Evolutionary conservation across 1,140 invertebrate species (phyloP), one percentile per base, ranked within the genome.

Genomic region (Lasaia peninsularis): DNA sequence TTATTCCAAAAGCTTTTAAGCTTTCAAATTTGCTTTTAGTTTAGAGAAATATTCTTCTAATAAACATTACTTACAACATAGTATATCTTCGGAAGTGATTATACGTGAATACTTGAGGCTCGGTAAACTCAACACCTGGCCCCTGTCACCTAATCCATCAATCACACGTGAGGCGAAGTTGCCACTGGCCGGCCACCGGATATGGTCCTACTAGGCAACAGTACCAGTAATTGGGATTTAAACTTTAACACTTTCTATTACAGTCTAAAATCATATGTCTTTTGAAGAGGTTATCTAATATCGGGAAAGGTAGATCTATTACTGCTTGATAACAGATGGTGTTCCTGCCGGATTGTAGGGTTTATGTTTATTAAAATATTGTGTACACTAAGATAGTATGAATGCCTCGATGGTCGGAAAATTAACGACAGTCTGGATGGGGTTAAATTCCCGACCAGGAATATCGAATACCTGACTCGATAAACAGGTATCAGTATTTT

Each of bases 81-180:
- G 40, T 48, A 48, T 20, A 48, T 44, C 40, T 44, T 44, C 40
- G 40, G 40, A 44, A 44, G 40, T 44, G 40, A 44, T 44, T 44
- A 44, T 44, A 44, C 40, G 37, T 44, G 18, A 14, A 18, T 44
- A 33, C 31, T 32, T 34, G 32, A 35, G 16, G 31, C 33, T 14
- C 35, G 35, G 53, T 28, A 28, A 33, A 55, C 35, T 55, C 35
- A 63, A 56, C 73, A 75, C 76, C 74, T 78, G 73, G 76, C 64
- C 64, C 52, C 52, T 77, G 73, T 73, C 75, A 71, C 56, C 55
- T 61, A 52, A 82, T 85, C 63, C 66, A 83, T 83, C 80, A 86
- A 86, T 83, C 76, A 78, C 58, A 35, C 60, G 58, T 62, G 64
- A 68, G 67, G 69, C 71, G 62, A 73, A 75, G 57, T 76, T 71